These are phyloP conservation scores for Glomeris marginata DNA, from an alignment of 2,888 invertebrate species.

Conservation along the genomic window DNA sequence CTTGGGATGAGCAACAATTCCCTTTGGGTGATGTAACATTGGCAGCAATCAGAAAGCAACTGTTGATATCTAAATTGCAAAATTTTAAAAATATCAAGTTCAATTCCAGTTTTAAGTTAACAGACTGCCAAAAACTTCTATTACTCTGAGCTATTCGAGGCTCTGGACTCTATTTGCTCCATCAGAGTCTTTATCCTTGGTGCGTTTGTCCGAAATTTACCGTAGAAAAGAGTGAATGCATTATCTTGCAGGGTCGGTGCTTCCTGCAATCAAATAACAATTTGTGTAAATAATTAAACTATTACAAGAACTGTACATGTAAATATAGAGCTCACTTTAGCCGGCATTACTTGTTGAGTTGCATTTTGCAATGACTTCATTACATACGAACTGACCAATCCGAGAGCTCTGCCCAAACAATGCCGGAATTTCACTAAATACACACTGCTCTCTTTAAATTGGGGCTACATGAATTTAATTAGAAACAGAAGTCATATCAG, in stretches of 20 bases:
- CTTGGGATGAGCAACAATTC: slow-evolving; percentile 51
- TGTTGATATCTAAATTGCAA: slow-evolving; percentile 43
- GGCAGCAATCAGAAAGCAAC: slow-evolving; percentile 61
- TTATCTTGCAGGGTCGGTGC: slow-evolving; percentile 28
- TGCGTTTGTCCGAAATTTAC: slow-evolving; percentile 87
- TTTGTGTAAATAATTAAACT: not conserved
- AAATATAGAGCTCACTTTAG: slow-evolving; percentile 23
- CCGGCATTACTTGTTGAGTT: slow-evolving; percentile 46
- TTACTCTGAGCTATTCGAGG: slow-evolving; percentile 56
- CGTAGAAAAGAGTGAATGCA: slow-evolving; percentile 69
- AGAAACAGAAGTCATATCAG: slow-evolving; percentile 10
- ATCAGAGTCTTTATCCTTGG: slow-evolving; percentile 67
- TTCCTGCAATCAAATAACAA: slow-evolving; percentile 22
- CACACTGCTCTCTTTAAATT: slow-evolving; percentile 68
- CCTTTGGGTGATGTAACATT: slow-evolving; percentile 62
- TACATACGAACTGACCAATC: slow-evolving; percentile 62
- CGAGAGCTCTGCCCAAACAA: slow-evolving; percentile 62
- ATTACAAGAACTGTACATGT: not conserved
- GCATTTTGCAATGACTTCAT: slow-evolving; percentile 59
- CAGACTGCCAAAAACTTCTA: slow-evolving; percentile 24
- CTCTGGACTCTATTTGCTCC: slow-evolving; percentile 61
- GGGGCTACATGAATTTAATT: slow-evolving; percentile 41
- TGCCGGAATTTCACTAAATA: slow-evolving; percentile 75
- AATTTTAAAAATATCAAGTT: slow-evolving; percentile 1
- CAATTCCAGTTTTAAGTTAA: too few relatives aligned